Conservation (phyloP, 2,888 invertebrate species). For the Leucophenga maculata region DNA sequence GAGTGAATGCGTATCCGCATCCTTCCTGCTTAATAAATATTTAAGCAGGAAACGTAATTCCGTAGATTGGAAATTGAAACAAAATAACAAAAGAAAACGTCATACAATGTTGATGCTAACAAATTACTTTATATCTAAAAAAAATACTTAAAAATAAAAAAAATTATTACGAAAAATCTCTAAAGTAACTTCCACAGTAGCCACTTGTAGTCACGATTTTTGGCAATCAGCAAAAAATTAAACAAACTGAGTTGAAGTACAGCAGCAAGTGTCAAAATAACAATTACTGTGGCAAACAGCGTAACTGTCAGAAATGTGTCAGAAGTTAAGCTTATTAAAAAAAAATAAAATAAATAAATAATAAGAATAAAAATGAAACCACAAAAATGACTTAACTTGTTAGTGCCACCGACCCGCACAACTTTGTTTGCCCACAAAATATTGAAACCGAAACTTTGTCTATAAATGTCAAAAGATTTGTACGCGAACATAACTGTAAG, state of each 20-base stretch:
- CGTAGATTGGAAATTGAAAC: too few relatives aligned
- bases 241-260: neutral
- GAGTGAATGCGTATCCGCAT: neutral
- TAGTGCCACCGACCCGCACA: neutral
- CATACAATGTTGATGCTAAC: neutral
- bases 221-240: conserved; percentile 14
- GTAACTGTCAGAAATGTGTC: conserved; percentile 34
- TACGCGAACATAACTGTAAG: conserved; percentile 4
- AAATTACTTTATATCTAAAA: neutral
- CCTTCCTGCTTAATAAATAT: neutral
- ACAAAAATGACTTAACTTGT: neutral
- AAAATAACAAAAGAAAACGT: too few relatives aligned
- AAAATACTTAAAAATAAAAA: neutral
- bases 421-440: neutral
- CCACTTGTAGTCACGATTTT: conserved; percentile 5
- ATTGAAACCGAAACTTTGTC: too few relatives aligned
- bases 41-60: neutral
- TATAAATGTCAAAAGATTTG: conserved; percentile 19
- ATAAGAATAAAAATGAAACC: neutral
- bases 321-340: conserved; percentile 41
- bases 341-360: neutral
- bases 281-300: conserved; percentile 27
- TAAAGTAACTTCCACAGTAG: neutral
- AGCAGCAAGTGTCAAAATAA: conserved; percentile 32
- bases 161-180: neutral